Evolutionary conservation across 2,113 vertebrate species (phyloP).

Genomic region (Spea multiplicata): DNA sequence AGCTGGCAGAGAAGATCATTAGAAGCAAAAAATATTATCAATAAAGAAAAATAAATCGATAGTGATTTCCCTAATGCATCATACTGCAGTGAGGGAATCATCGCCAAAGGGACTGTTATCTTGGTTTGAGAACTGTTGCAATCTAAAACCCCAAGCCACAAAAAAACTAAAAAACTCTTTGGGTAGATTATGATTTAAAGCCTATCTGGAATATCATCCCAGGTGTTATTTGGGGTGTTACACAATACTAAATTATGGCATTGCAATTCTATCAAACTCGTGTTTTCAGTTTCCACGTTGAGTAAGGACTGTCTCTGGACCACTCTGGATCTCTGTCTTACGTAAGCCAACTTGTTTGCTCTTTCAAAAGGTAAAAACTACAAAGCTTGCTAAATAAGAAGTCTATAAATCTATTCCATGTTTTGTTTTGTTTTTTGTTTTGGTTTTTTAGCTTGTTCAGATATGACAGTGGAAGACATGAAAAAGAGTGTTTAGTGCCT

Average conservation of each 20-base stretch:
- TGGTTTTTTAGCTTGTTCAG: slow-evolving; percentile 2
- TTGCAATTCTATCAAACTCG: slow-evolving; percentile 9
- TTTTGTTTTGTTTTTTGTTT: background rate
- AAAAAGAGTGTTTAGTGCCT: slow-evolving; percentile 46
- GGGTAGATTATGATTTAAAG: slow-evolving; percentile 45
- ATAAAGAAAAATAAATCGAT: slow-evolving; percentile 10
- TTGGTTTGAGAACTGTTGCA: slow-evolving; percentile 54
- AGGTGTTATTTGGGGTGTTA: slow-evolving; percentile 41
- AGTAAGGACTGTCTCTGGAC: too few relatives aligned
- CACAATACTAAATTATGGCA: slow-evolving; percentile 27
- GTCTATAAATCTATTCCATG: background rate
- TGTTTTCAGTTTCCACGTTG: too few relatives aligned
- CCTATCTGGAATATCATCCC: slow-evolving; percentile 50
- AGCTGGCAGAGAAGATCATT: slow-evolving; percentile 8
- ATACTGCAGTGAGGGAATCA: slow-evolving; percentile 46
- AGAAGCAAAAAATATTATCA: background rate
- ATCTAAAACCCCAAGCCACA: background rate
- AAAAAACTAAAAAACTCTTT: background rate
- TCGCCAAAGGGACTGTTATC: slow-evolving; percentile 51
- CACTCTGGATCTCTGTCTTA: background rate
- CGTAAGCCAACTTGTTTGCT: slow-evolving; percentile 1
- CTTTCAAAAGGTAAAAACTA: background rate
- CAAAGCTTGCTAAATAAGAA: background rate
- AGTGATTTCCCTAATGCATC: slow-evolving; percentile 30
- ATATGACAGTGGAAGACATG: slow-evolving; percentile 5